These are phyloP conservation scores for Hoplodrina ambigua DNA, from an alignment of 2,888 invertebrate species.

Conservation along the genomic window DNA sequence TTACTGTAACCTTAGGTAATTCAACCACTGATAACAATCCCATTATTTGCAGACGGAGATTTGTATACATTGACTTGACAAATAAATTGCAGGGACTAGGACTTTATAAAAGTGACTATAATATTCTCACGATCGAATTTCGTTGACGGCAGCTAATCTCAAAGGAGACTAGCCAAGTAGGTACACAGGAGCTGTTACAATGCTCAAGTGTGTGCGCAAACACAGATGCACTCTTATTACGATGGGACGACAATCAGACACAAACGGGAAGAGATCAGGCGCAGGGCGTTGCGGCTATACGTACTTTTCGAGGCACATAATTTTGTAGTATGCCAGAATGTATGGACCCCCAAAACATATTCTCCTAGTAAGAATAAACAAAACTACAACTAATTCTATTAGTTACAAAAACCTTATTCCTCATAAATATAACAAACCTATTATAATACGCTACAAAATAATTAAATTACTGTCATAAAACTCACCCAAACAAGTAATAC, in stretches of 20 bases:
- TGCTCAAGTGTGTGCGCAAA: too few relatives aligned
- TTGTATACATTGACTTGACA: too few relatives aligned
- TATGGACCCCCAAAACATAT: background rate
- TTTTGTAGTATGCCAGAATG: background rate
- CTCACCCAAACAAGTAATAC: constrained; percentile 39
- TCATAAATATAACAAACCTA: background rate
- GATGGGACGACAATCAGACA: too few relatives aligned
- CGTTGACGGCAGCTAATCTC: background rate
- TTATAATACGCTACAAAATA: background rate
- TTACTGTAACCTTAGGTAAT: too few relatives aligned
- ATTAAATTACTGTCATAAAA: constrained; percentile 10
- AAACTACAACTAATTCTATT: too few relatives aligned
- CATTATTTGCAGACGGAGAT: too few relatives aligned
- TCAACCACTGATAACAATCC: too few relatives aligned
- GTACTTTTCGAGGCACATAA: background rate
- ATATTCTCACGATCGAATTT: background rate
- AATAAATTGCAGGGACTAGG: too few relatives aligned
- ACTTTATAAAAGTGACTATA: too few relatives aligned
- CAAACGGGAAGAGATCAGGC: too few relatives aligned
- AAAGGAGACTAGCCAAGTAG: background rate
- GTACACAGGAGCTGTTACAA: background rate
- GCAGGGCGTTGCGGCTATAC: background rate
- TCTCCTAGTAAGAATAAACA: background rate
- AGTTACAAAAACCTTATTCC: background rate
- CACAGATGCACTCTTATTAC: too few relatives aligned